Conservation (phyloP, 2,888 invertebrate species). For the Keiferia lycopersicella region DNA sequence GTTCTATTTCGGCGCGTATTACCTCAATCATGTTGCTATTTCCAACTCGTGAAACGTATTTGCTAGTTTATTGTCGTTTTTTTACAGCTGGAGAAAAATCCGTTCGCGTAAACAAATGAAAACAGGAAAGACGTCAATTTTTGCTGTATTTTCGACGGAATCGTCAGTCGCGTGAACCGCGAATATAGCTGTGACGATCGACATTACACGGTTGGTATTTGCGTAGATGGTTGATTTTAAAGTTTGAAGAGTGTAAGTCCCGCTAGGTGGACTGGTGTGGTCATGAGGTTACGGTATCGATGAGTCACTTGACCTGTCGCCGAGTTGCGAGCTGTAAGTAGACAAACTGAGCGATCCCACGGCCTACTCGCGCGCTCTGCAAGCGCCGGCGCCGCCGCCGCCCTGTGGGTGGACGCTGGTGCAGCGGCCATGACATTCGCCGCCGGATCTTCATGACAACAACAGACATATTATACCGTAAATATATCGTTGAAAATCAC, state of each 20-base stretch:
- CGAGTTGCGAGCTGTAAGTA: constrained; percentile 21
- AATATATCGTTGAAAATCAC: background rate
- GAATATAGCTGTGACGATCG: constrained; percentile 1
- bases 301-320: constrained; percentile 30
- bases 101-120: constrained; percentile 26
- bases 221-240: background rate
- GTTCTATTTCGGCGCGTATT: constrained; percentile 71
- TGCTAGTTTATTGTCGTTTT: constrained; percentile 52
- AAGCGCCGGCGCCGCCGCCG: constrained; percentile 35
- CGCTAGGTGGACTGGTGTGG: constrained; percentile 21
- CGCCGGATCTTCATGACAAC: background rate
- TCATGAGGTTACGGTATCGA: constrained; percentile 28
- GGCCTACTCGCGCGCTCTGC: constrained; percentile 47
- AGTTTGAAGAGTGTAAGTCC: constrained; percentile 13
- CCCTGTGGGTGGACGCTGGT: constrained; percentile 33
- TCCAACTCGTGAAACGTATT: constrained; percentile 59
- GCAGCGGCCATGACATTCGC: constrained; percentile 6
- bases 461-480: background rate
- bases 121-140: constrained; percentile 18
- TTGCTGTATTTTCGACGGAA: constrained; percentile 3
- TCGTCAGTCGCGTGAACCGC: background rate
- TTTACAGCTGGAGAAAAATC: constrained; percentile 26
- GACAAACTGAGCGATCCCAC: constrained; percentile 38
- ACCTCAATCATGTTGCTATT: constrained; percentile 73
- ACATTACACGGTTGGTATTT: background rate